Evolutionary conservation across 2,113 vertebrate genomes (phyloP).

Genomic region (Todiramphus chloris): DNA sequence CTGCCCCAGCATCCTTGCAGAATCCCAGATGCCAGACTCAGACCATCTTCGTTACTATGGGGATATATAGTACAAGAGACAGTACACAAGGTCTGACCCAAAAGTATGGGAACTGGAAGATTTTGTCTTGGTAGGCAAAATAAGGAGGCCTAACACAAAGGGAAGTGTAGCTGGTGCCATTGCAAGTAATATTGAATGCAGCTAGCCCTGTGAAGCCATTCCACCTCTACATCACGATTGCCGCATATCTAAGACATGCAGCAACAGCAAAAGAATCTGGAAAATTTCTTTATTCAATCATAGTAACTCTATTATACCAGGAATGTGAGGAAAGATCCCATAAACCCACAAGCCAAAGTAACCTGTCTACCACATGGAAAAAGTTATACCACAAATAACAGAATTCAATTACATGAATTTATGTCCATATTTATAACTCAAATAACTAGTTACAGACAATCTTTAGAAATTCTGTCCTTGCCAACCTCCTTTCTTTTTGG

Average conservation of each 20-base stretch:
- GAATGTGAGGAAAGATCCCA: background rate
- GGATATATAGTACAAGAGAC: background rate
- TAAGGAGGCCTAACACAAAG: background rate
- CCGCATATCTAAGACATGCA: background rate
- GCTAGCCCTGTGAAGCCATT: background rate
- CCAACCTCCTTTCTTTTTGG: background rate
- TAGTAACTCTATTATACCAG: background rate
- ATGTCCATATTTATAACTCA: background rate
- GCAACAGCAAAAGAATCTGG: background rate
- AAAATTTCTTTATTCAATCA: background rate
- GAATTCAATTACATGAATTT: background rate
- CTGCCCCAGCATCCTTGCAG: background rate
- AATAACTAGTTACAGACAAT: background rate
- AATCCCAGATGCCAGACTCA: background rate
- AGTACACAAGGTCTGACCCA: accelerated
- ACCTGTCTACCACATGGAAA: background rate
- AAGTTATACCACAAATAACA: background rate
- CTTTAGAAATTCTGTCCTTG: background rate
- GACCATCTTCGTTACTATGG: background rate
- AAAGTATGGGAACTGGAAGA: background rate
- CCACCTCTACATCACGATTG: background rate
- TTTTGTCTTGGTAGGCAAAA: background rate
- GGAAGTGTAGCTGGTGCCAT: background rate
- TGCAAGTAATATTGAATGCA: accelerated
- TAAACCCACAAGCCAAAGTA: background rate